Percentiles rank a stretch among this genome's conserved stretches.
Evolutionary conservation across 2,797 vertebrate species (phyloP).

Genomic region (Pelobates cultripes): DNA sequence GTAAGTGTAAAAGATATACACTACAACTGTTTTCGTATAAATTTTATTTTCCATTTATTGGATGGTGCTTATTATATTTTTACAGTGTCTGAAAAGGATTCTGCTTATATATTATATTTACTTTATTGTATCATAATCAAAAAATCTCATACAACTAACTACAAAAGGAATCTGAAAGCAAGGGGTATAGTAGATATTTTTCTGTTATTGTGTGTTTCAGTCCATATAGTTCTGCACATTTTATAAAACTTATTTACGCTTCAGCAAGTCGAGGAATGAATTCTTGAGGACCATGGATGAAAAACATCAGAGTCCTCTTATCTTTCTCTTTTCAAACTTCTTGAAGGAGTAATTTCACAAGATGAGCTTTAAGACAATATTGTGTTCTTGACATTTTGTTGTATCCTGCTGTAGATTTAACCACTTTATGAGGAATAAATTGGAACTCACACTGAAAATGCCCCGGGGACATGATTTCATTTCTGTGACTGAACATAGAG

Average conservation of each 20-base stretch:
- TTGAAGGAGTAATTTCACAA: constrained; percentile 55
- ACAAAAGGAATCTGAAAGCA: constrained; percentile 10
- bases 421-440: constrained; percentile 58
- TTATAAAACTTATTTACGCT: constrained; percentile 32
- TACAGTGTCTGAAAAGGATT: too few relatives aligned
- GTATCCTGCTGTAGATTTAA: constrained; percentile 55
- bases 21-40: too few relatives aligned
- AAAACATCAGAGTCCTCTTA: constrained; percentile 40
- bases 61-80: too few relatives aligned
- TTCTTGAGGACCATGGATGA: constrained; percentile 43
- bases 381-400: constrained; percentile 57
- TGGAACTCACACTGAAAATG: constrained; percentile 53
- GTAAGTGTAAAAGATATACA: too few relatives aligned
- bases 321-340: constrained; percentile 53
- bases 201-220: constrained; percentile 8
- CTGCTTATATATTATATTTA: too few relatives aligned
- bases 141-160: neutral
- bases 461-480: constrained; percentile 53
- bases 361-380: constrained; percentile 57
- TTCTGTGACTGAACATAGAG: constrained; percentile 51
- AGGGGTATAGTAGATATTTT: constrained; percentile 5
- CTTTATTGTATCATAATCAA: too few relatives aligned
- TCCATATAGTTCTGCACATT: constrained; percentile 32
- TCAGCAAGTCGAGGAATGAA: constrained; percentile 47
- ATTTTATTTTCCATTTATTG: too few relatives aligned